Evolutionary conservation across 2,797 vertebrate genomes (phyloP).

Genomic region (Benthosema pterotum): DNA sequence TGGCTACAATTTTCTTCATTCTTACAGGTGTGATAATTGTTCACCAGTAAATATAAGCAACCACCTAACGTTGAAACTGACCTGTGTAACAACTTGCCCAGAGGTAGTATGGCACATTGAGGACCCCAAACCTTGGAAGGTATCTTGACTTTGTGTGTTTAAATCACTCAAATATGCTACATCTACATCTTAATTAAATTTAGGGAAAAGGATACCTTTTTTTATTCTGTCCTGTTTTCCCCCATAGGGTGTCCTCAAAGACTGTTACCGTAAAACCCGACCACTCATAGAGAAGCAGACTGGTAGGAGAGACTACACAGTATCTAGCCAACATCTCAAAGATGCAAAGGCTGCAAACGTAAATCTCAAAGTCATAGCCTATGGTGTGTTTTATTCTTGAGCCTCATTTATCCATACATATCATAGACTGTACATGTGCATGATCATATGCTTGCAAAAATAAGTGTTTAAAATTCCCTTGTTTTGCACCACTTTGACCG

Average conservation of each 20-base stretch:
- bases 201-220: too few species aligned
- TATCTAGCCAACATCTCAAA: slow-evolving; percentile 45
- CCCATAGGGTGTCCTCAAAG: slow-evolving; percentile 49
- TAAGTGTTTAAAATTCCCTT: too few species aligned
- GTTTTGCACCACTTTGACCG: too few species aligned
- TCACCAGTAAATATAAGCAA: slow-evolving; percentile 43
- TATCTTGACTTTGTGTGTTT: slow-evolving; percentile 45
- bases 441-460: too few species aligned
- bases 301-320: slow-evolving; percentile 50
- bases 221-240: slow-evolving; percentile 10
- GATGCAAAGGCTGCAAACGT: slow-evolving; percentile 31
- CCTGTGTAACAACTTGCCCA: slow-evolving; percentile 68
- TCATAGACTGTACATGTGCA: not conserved
- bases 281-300: slow-evolving; percentile 52
- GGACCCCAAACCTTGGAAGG: slow-evolving; percentile 51
- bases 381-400: slow-evolving; percentile 57
- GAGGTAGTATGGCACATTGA: slow-evolving; percentile 77
- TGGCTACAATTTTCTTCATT: slow-evolving; percentile 2
- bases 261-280: slow-evolving; percentile 57
- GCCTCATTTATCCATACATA: not conserved
- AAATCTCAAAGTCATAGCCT: slow-evolving; percentile 68
- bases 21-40: slow-evolving; percentile 76
- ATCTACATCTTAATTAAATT: too few species aligned
- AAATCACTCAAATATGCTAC: not conserved
- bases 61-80: slow-evolving; percentile 62